Base-by-base conservation (phyloP, 2,113 vertebrate genomes). In the Scomber japonicus region DNA sequence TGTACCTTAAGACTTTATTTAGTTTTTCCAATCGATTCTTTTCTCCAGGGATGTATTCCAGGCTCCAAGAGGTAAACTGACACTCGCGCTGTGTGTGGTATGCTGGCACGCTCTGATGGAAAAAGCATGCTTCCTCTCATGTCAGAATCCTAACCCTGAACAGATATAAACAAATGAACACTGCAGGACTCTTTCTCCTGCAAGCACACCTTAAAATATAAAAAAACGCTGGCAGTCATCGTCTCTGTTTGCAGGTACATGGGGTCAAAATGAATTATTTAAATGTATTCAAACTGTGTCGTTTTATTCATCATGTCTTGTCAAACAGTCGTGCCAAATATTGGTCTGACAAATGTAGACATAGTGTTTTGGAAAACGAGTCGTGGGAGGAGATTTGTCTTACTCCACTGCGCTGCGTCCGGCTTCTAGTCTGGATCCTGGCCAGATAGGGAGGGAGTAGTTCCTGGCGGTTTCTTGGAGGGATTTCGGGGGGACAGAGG, bases 41-140 rank as follows among this genome's bases (percentile, higher is more conserved):
- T 94, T 96, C 96, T 96, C 94, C 92, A 89, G 95, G 94, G 95
- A 96, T 95, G 94, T 93, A 94, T 96, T 92, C 91, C 90, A 88
- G 93, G 93, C 96, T 94, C 94, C 91, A 90, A 92, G 95, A 95
- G 93, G 97, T 97, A 98, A 98, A 94, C 96, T 96, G 97, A 99
- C 96, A 97, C 97, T 96, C 89, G 89, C 97, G 92, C 95, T 93
- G 97, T 98, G 97, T 97, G 97, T 97, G 97, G 97, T 95, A 97
- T 96, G 93, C 93, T 95, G 95, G 95, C 96, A 93, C 94, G 93
- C 94, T 93, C 95, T 96, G 97, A 96, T 97, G 97, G 97, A 97
- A 98, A 98, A 97, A 96, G 95, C 97, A 97, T 97, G 97, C 96
- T 96, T 96, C 96, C 96, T 96, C 97, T 98, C 97, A 97, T 95